Evolutionary conservation across 1,140 invertebrate species (phyloP).

Genomic region (Dreissena rostriformis): DNA sequence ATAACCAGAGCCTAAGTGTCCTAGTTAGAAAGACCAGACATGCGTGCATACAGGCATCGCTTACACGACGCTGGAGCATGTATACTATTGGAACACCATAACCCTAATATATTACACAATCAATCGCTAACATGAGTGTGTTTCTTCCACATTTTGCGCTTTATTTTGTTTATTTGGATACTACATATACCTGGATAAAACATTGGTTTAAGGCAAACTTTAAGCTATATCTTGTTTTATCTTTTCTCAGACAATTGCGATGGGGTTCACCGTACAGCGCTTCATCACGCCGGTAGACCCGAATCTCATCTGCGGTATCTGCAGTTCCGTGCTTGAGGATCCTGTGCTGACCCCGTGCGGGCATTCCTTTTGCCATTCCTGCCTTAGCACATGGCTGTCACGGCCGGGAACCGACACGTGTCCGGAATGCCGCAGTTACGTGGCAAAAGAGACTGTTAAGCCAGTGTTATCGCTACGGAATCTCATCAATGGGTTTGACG

Average conservation of each 20-base stretch:
- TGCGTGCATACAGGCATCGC: too few species aligned
- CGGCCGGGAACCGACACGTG: slow-evolving; percentile 69
- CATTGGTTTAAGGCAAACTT: too few species aligned
- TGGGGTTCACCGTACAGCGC: slow-evolving; percentile 72
- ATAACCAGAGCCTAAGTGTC: too few species aligned
- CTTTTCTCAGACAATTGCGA: slow-evolving; percentile 47
- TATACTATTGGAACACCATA: too few species aligned
- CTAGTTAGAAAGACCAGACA: too few species aligned
- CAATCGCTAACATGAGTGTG: too few species aligned
- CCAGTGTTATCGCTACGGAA: slow-evolving; percentile 76
- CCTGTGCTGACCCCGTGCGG: slow-evolving; percentile 78
- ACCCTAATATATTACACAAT: too few species aligned
- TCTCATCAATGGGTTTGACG: slow-evolving; percentile 74
- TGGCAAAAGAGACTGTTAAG: slow-evolving; percentile 60
- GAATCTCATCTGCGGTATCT: slow-evolving; percentile 77
- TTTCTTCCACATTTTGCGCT: neutral
- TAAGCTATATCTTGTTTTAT: too few species aligned
- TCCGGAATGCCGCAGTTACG: slow-evolving; percentile 74
- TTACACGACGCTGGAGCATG: too few species aligned
- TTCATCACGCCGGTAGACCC: slow-evolving; percentile 73
- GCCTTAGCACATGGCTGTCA: slow-evolving; percentile 75
- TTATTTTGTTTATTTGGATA: neutral
- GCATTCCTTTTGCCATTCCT: slow-evolving; percentile 74
- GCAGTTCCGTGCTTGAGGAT: slow-evolving; percentile 74
- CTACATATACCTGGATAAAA: neutral